A percentile compares a stretch with the other conserved stretches of the same genome.
phyloP scores from a whole-genome alignment of 2,113 vertebrate species.

The Varanus salvator region DNA sequence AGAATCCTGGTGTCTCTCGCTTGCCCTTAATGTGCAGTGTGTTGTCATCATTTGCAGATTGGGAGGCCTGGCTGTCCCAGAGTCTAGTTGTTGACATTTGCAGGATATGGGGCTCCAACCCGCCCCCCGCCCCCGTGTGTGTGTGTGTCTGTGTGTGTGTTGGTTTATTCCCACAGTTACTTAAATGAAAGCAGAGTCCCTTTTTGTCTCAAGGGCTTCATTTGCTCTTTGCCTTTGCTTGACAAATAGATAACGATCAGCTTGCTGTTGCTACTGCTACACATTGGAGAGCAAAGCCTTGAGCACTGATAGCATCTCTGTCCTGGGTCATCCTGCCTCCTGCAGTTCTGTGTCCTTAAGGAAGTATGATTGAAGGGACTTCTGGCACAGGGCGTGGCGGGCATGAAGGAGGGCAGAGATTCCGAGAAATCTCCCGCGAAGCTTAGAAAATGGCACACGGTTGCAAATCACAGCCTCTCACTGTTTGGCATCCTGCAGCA shows the following conservation, averaged over 20 bases:
- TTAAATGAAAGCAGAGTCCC: conserved; percentile 6
- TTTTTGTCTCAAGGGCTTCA: not conserved
- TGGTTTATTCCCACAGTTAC: conserved; percentile 24
- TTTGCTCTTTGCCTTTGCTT: conserved; percentile 6
- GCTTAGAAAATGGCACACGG: not conserved
- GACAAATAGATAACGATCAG: not conserved
- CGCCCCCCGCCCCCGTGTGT: not conserved
- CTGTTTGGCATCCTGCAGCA: too few species aligned
- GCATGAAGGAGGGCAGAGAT: not conserved
- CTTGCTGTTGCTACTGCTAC: not conserved
- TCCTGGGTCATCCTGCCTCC: not conserved
- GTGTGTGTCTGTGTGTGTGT: not conserved
- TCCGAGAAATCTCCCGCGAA: not conserved
- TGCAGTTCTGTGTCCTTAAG: not conserved
- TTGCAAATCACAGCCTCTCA: too few species aligned
- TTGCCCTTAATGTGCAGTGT: not conserved
- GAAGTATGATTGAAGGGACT: not conserved
- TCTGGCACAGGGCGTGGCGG: not conserved
- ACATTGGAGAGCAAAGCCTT: not conserved
- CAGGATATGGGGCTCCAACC: conserved; percentile 17
- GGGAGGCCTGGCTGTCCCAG: too few species aligned
- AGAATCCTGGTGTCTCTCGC: not conserved
- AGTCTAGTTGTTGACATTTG: not conserved
- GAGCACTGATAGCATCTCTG: fast-evolving
- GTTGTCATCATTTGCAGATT: not conserved